A percentile compares a stretch with the other conserved stretches of the same genome.
Conservation (phyloP, 2,797 vertebrate species). For the Fringilla coelebs region DNA sequence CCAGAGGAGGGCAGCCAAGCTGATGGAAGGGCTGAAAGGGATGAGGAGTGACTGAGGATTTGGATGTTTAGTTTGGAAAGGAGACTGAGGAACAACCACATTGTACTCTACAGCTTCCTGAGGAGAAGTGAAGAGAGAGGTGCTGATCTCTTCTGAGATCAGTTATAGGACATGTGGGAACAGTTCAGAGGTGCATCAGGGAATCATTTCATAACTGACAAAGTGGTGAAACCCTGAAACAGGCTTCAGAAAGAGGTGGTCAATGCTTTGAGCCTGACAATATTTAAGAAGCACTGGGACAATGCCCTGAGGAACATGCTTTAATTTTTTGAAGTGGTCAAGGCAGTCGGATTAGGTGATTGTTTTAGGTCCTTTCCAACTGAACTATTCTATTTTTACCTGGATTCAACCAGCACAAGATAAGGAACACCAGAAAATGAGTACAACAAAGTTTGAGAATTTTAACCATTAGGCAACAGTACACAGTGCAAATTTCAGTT, state of each 20-base stretch:
- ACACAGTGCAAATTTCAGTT: neutral
- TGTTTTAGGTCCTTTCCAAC: neutral
- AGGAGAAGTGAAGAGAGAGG: neutral
- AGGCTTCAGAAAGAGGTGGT: neutral
- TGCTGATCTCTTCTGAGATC: neutral
- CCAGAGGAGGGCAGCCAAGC: neutral
- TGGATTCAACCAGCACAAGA: neutral
- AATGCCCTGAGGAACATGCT: neutral
- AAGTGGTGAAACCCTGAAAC: neutral
- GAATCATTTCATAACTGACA: neutral
- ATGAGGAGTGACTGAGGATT: neutral
- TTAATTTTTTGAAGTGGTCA: neutral
- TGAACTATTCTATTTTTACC: neutral
- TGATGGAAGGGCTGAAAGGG: neutral
- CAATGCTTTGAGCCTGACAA: fast-evolving
- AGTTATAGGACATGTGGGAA: fast-evolving
- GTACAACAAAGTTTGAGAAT: neutral
- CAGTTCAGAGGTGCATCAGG: neutral
- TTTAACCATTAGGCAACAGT: neutral
- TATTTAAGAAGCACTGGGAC: neutral
- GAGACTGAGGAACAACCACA: neutral
- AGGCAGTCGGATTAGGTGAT: neutral
- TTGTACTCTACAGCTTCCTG: neutral
- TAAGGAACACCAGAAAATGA: neutral
- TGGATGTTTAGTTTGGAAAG: neutral